Conservation (phyloP, 2,888 invertebrate species). For the Uloborus plumipes region DNA sequence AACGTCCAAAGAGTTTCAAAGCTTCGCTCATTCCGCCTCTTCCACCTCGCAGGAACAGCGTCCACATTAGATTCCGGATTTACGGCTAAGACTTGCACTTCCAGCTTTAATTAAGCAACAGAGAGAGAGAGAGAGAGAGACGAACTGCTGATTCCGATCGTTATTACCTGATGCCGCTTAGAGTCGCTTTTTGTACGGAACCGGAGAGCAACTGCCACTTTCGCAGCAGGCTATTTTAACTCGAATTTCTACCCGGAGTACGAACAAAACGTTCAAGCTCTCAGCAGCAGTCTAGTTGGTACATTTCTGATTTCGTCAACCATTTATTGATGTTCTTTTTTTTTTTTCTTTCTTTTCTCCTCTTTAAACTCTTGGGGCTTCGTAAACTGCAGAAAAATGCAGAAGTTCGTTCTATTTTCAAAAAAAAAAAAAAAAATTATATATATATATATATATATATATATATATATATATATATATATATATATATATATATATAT, state of each 20-base stretch:
- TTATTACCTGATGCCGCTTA: background rate
- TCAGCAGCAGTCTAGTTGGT: too few species aligned
- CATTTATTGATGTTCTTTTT: too few species aligned
- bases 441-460: conserved; percentile 9
- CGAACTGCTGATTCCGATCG: background rate
- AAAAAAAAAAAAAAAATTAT: background rate
- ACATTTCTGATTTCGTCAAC: too few species aligned
- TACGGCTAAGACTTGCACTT: conserved; percentile 31
- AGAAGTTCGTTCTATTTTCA: too few species aligned
- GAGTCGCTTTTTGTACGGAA: conserved; percentile 10
- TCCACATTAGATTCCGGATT: conserved; percentile 29
- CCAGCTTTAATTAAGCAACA: conserved; percentile 40
- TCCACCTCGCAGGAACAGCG: conserved; percentile 27
- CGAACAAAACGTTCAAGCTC: too few species aligned
- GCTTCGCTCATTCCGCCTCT: conserved; percentile 2
- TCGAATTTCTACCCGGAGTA: too few species aligned
- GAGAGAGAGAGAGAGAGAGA: conserved; percentile 21
- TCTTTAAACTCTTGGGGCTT: too few species aligned
- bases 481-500: conserved; percentile 9
- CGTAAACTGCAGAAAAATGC: too few species aligned
- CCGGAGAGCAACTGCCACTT: too few species aligned
- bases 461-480: conserved; percentile 9
- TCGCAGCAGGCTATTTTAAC: too few species aligned
- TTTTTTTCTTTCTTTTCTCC: too few species aligned
- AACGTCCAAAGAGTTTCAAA: conserved; percentile 58